phyloP scores from a whole-genome alignment of 2,888 invertebrate genomes.

The Candidula unifasciata region DNA sequence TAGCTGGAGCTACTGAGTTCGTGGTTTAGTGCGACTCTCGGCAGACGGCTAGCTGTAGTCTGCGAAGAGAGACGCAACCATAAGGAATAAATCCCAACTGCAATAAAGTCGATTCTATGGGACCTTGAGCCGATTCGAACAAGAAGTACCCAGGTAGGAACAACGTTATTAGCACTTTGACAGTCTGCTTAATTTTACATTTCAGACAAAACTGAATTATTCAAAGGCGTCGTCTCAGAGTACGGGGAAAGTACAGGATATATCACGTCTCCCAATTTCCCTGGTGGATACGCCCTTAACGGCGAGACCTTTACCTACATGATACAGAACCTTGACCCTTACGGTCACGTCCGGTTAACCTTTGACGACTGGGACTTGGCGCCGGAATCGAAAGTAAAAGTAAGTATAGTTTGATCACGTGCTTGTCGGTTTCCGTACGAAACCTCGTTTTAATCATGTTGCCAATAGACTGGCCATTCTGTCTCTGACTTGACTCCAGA shows the following conservation, averaged over 20 bases:
- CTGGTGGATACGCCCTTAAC: constrained; percentile 70
- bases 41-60: too few relatives aligned
- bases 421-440: background rate
- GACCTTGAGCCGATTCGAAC: too few relatives aligned
- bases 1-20: too few relatives aligned
- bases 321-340: constrained; percentile 70
- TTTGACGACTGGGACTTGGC: constrained; percentile 75
- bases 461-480: too few relatives aligned
- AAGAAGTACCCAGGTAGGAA: too few relatives aligned
- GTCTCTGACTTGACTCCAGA: too few relatives aligned
- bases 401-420: constrained; percentile 48
- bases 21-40: too few relatives aligned
- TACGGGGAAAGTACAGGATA: constrained; percentile 61
- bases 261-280: constrained; percentile 72
- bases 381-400: constrained; percentile 68
- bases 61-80: too few relatives aligned
- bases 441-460: too few relatives aligned
- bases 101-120: too few relatives aligned
- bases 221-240: constrained; percentile 63
- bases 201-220: constrained; percentile 67
- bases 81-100: too few relatives aligned
- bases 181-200: background rate
- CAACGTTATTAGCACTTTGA: too few relatives aligned
- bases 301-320: constrained; percentile 73
- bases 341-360: constrained; percentile 67